phyloP scores from a whole-genome alignment of 2,888 invertebrate species.

The Rhagonycha lutea region DNA sequence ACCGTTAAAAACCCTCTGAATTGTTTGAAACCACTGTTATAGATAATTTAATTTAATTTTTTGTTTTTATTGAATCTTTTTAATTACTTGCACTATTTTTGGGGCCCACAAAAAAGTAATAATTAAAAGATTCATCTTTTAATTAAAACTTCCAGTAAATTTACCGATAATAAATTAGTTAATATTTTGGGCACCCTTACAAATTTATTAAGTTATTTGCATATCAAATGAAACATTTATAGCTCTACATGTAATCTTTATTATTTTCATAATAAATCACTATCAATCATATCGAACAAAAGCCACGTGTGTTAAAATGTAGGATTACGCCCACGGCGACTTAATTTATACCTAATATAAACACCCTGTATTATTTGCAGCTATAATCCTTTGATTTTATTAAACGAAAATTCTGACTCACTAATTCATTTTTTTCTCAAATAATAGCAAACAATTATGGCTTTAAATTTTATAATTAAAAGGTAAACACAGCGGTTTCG shows the following conservation, averaged over 20 bases:
- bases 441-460: not conserved
- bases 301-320: slow-evolving; percentile 47
- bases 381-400: slow-evolving; percentile 17
- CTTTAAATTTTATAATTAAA: slow-evolving; percentile 8
- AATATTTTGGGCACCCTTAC: not conserved
- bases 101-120: not conserved
- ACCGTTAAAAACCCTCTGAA: too few relatives aligned
- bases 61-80: not conserved
- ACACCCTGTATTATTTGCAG: slow-evolving; percentile 21
- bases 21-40: not conserved
- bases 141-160: not conserved
- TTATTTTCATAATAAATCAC: slow-evolving; percentile 47
- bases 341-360: slow-evolving; percentile 37
- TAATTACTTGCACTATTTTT: not conserved
- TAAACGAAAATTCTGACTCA: slow-evolving; percentile 10
- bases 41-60: not conserved
- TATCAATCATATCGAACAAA: slow-evolving; percentile 48
- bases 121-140: not conserved
- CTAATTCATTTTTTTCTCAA: not conserved
- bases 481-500: slow-evolving; percentile 23
- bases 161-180: not conserved
- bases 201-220: slow-evolving; percentile 3
- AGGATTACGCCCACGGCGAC: slow-evolving; percentile 46
- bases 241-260: slow-evolving; percentile 44
- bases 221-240: slow-evolving; percentile 40